These are phyloP conservation scores for Cyprinodon variegatus DNA, from an alignment of 2,113 vertebrate species.

Conservation along the genomic window DNA sequence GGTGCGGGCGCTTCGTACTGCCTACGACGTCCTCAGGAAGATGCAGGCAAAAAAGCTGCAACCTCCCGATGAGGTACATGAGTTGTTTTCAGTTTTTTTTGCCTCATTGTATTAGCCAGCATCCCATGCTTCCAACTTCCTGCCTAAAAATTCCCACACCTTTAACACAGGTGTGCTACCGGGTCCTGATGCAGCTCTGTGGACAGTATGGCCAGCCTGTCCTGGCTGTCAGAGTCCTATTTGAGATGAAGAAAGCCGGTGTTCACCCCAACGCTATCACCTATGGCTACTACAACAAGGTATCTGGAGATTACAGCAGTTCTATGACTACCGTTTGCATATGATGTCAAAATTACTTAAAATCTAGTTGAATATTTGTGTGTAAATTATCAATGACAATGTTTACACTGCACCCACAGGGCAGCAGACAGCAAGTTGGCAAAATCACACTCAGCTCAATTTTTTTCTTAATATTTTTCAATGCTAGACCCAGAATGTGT, in stretches of 20 bases:
- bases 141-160: background rate
- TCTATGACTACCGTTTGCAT: background rate
- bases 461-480: too few species aligned
- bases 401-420: too few species aligned
- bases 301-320: conserved; percentile 37
- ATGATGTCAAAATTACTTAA: too few species aligned
- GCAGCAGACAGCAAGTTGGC: too few species aligned
- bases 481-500: too few species aligned
- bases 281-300: conserved; percentile 98
- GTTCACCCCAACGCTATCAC: conserved; percentile 97
- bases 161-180: conserved; percentile 89
- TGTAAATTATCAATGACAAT: too few species aligned
- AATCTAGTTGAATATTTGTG: too few species aligned
- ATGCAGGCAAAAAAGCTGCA: conserved; percentile 96
- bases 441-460: too few species aligned
- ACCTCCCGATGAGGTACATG: conserved; percentile 91
- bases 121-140: background rate
- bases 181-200: conserved; percentile 97
- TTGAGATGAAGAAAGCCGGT: conserved; percentile 98
- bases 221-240: conserved; percentile 93
- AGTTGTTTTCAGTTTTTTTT: background rate
- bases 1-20: conserved; percentile 91
- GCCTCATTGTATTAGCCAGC: background rate
- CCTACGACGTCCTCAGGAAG: conserved; percentile 94
- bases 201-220: conserved; percentile 97